These are phyloP conservation scores for Sitta carolinensis DNA, from an alignment of 2,797 vertebrate genomes.

Conservation along the genomic window DNA sequence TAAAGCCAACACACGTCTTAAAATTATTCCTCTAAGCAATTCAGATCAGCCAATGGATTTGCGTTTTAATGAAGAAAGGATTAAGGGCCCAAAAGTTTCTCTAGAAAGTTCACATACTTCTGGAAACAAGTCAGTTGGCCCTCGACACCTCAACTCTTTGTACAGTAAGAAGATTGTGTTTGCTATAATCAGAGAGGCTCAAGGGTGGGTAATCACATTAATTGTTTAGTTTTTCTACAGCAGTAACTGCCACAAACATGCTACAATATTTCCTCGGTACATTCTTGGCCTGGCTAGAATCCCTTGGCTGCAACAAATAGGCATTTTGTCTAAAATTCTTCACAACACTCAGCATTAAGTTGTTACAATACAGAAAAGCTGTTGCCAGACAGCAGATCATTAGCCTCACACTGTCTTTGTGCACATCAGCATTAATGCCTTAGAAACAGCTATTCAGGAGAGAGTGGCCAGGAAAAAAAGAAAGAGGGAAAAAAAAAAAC, in stretches of 20 bases:
- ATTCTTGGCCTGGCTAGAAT: background rate
- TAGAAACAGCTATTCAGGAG: background rate
- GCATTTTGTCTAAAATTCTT: background rate
- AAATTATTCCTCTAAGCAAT: background rate
- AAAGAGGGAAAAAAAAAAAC: background rate
- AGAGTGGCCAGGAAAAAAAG: background rate
- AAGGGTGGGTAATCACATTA: background rate
- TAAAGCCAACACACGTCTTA: background rate
- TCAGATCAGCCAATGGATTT: background rate
- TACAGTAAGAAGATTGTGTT: background rate
- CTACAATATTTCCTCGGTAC: background rate
- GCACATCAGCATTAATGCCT: background rate
- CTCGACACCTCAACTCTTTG: background rate
- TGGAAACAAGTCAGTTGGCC: background rate
- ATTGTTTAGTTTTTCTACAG: background rate
- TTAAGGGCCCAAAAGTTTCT: background rate
- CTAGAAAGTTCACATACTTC: background rate
- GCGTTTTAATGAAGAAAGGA: background rate
- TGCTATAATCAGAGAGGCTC: background rate
- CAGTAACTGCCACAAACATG: background rate
- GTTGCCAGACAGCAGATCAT: background rate
- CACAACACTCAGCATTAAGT: background rate
- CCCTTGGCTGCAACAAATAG: background rate
- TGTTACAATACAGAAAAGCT: background rate
- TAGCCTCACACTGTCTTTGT: background rate